Evolutionary conservation across 2,888 invertebrate genomes (phyloP), one percentile per base, ranked within the genome.

Genomic region (Drosophila falleni): DNA sequence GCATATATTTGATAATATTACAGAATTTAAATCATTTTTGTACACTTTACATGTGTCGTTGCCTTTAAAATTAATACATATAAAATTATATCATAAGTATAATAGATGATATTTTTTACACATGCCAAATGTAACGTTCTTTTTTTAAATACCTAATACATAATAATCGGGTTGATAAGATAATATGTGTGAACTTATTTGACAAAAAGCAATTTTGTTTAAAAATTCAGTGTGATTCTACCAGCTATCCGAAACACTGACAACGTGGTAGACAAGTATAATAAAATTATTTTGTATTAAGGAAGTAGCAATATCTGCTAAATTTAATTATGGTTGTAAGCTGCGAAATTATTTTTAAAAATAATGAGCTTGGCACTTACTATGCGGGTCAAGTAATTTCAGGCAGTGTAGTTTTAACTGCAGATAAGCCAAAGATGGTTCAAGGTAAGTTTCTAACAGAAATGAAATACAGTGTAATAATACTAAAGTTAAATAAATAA

Each of bases 321-420:
- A 35, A 26, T 9, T 5, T 31, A n/a, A 67, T 31, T 16, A 91
- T 89, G 88, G 87, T 86, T 50, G 81, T 91, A 3, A 74, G 53
- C 31, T 91, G 91, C 63, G 87, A 90, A 66, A 90, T 92, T 44
- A 64, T 81, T 6, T 92, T 92, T 50, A 86, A 87, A 31, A 85
- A 91, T 26, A 92, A 91, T 84, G 75, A 89, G 3, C 64, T 77
- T 55, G 90, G 90, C 3, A 84, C 87, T 23, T 92, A 84, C 62
- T 92, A 88, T 72, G 87, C 90, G 35, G 92, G 92, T 0, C 91
- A 92, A 76, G 68, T 87, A 3, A 65, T 92, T 15, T 78, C 80
- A 1, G 90, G 90, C 6, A 78, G 71, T 59, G 73, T 91, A 15
- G 60, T 79, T 3, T 53, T 91, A 3, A 82, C 71, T 19, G 64